phyloP scores from a whole-genome alignment of 2,888 invertebrate genomes.

The Himalopsyche kuldschensis region DNA sequence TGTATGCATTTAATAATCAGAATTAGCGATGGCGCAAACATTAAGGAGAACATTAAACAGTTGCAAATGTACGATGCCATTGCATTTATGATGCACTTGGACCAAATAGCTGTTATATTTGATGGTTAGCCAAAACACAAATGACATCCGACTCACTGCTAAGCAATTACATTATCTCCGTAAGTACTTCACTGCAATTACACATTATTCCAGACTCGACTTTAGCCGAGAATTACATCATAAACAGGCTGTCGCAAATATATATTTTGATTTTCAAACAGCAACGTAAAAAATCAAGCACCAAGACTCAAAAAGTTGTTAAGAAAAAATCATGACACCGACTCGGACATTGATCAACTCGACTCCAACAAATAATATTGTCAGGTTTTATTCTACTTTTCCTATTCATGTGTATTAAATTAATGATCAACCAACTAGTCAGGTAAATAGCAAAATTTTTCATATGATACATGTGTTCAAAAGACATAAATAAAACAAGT shows the following conservation, averaged over 20 bases:
- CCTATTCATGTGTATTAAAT: too few species aligned
- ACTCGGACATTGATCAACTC: too few species aligned
- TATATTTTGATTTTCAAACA: background rate
- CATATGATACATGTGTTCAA: too few species aligned
- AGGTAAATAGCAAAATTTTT: too few species aligned
- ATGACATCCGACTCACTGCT: constrained; percentile 28
- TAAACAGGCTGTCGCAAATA: background rate
- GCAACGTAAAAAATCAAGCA: too few species aligned
- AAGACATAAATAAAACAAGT: too few species aligned
- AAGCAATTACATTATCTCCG: constrained; percentile 25
- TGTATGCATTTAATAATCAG: constrained; percentile 29
- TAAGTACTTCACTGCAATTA: constrained; percentile 10
- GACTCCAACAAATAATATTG: too few species aligned
- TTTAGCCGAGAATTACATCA: background rate
- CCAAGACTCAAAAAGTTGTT: too few species aligned
- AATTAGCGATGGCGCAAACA: constrained; percentile 23
- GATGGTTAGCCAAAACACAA: constrained; percentile 36
- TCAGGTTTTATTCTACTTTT: too few species aligned
- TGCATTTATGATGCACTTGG: constrained; percentile 25
- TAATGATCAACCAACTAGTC: too few species aligned
- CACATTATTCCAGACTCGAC: background rate
- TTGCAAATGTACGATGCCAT: constrained; percentile 22
- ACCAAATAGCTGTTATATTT: constrained; percentile 22
- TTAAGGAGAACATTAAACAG: constrained; percentile 35
- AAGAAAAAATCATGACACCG: too few species aligned